A percentile compares a stretch with the other conserved stretches of the same genome.
phyloP scores from a whole-genome alignment of 2,797 vertebrate species.

The Capromys pilorides region DNA sequence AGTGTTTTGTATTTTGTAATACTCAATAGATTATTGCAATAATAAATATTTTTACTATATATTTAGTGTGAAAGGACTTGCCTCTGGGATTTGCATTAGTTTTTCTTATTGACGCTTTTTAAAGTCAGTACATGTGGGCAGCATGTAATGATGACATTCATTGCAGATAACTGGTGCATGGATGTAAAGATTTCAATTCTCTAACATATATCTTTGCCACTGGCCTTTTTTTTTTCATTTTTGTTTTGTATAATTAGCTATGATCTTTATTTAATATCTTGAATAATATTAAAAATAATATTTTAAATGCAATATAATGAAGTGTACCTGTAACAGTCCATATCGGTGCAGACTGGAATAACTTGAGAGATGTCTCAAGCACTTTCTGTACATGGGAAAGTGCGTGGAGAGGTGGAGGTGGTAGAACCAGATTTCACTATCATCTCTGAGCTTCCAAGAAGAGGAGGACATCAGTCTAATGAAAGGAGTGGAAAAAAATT shows the following conservation, averaged over 20 bases:
- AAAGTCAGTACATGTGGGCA: background rate
- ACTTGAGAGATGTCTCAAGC: conserved; percentile 41
- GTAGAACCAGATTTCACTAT: conserved; percentile 44
- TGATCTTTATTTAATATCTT: conserved; percentile 45
- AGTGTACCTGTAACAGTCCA: background rate
- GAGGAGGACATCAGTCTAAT: conserved; percentile 73
- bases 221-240: conserved; percentile 31
- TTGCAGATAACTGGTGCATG: background rate
- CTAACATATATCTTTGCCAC: background rate
- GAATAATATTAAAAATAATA: background rate
- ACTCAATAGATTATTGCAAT: background rate
- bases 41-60: background rate
- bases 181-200: background rate
- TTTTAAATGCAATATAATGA: conserved; percentile 56
- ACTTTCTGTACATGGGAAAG: conserved; percentile 69
- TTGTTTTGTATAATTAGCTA: conserved; percentile 21
- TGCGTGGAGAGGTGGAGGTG: conserved; percentile 52
- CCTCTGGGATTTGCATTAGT: background rate
- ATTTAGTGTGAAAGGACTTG: background rate
- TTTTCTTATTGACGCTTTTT: background rate
- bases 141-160: background rate
- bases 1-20: conserved; percentile 22
- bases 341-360: background rate
- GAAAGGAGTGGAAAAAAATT: conserved; percentile 70
- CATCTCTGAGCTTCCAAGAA: conserved; percentile 56